Evolutionary conservation across 2,113 vertebrate species (phyloP), one percentile per base, ranked within the genome.

Genomic region (Ceratotherium simum): DNA sequence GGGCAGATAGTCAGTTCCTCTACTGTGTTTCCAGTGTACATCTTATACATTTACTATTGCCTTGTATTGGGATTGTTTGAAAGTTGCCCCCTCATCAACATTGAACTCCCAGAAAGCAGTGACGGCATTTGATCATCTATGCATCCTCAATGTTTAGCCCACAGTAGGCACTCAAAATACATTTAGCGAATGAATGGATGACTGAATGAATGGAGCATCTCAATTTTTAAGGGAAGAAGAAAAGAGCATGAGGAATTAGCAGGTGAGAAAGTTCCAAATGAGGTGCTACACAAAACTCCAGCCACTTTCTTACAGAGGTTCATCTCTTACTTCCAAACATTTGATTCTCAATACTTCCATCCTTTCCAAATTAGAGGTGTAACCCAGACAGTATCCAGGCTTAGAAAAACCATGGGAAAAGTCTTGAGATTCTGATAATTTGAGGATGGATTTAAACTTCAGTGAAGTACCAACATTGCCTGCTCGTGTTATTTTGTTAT

Each of bases 391-490:
- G 42, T 12, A 23, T 51, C 46, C 17, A 70, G 54, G 18, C 58
- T 72, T 62, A 93, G 69, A 48, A 56, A 81, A 92, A 85, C 8
- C 51, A 27, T 1, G 58, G 60, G 76, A 33, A 75, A 86, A 64
- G 65, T 72, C 78, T 46, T 36, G 58, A 36, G 65, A 91, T 25
- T 51, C 67, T 95, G n/a, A 42, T 62, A 20, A 81, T 62, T 86
- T 42, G 25, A 89, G 95, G 54, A 75, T 54, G 39, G 85, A 54
- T 65, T 76, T 73, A 81, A 89, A 91, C 29, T 88, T 85, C 14
- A 54, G 29, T 42, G 31, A 79, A 72, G 42, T 48, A 64, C 39
- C 60, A 51, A 23, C 31, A 33, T 0, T 67, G 67, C n/a, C 51
- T 25, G 76, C 90, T 60, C 6, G 0, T 21, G 4, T 27, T 69